Evolutionary conservation across 2,113 vertebrate genomes (phyloP), one percentile per base, ranked within the genome.

Genomic region (Ciconia stormi): DNA sequence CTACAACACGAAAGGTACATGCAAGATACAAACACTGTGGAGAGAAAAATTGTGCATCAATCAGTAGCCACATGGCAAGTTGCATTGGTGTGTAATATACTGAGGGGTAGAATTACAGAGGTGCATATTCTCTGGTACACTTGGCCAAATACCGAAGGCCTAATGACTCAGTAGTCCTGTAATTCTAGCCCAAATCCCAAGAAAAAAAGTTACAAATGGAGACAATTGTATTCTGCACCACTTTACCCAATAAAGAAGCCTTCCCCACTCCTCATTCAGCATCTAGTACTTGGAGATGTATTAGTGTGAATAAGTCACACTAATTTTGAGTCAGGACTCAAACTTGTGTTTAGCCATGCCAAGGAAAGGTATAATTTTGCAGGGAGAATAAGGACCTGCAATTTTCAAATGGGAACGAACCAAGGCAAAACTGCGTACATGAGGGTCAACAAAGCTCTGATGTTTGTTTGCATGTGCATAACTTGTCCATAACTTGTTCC

Each of bases 281-380:
- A 85, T 36, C 25, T 26, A 74, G 30, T 23, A 46, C 38, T 19
- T 30, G 19, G 30, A 89, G 25, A 29, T 29, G 29, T 47, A 47
- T 29, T 42, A 61, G 26, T 0, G 0, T 13, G 27, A 80, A 30
- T 19, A 38, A 70, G 38, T 38, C 38, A 38, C 38, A 9, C 38
- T 38, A 38, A 38, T 38, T 23, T 32, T 21, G 29, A 61, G 53
- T 34, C 13, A 82, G 62, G 71, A 55, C 29, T 72, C 36, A 46
- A 69, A 32, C 16, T 15, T 61, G 25, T 30, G 19, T 58, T 71
- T 17, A 67, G 32, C 52, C n/a, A 55, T 32, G 36, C 36, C 56
- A 79, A 63, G 36, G 53, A 67, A 52, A 84, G 26, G 53, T 42
- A 9, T 17, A 20, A 21, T 26, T 72, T 82, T 40, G 59, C 59